Evolutionary conservation across 2,113 vertebrate genomes (phyloP).

Genomic region (Tragelaphus strepsiceros): DNA sequence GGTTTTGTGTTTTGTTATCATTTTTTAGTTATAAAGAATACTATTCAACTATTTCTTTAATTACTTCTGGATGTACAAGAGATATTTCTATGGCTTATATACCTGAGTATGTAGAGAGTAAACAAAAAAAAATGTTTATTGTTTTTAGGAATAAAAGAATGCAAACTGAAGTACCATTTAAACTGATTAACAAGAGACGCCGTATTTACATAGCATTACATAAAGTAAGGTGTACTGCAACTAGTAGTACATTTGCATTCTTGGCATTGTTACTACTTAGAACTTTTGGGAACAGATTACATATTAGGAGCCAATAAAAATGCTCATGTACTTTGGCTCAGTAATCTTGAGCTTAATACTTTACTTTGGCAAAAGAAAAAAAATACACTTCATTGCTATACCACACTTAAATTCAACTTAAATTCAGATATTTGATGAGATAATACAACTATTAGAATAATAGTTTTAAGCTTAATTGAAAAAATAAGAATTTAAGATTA

Average conservation of each 20-base stretch:
- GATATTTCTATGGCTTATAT: neutral
- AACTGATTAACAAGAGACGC: neutral
- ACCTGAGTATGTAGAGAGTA: neutral
- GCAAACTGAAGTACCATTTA: neutral
- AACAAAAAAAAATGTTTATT: neutral
- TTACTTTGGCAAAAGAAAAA: neutral
- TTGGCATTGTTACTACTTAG: neutral
- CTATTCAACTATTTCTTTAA: neutral
- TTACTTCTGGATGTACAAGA: neutral
- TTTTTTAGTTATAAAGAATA: neutral
- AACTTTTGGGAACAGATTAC: neutral
- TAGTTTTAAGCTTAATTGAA: neutral
- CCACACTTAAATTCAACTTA: neutral
- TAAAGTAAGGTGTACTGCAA: neutral
- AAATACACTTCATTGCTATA: neutral
- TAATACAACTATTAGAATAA: neutral
- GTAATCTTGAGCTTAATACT: neutral
- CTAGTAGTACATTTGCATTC: neutral
- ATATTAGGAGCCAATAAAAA: neutral
- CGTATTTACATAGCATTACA: neutral
- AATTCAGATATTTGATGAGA: neutral
- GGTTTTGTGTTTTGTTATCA: neutral
- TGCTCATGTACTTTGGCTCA: neutral
- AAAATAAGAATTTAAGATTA: neutral
- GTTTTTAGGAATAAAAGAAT: conserved; percentile 14